phyloP scores from a whole-genome alignment of 2,797 vertebrate genomes.

The Gobionotothen gibberifrons region DNA sequence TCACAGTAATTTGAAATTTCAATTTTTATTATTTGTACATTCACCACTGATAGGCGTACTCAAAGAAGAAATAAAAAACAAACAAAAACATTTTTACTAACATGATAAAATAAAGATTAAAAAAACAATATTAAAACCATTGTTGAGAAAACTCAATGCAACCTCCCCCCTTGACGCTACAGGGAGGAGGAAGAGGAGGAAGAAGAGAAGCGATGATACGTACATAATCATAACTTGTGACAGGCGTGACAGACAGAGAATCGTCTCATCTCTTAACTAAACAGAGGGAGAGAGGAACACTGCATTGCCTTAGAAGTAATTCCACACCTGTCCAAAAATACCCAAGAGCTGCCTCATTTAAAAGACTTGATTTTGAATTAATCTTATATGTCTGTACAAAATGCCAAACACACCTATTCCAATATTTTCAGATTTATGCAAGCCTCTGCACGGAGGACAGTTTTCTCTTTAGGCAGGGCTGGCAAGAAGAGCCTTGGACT shows the following conservation, averaged over 20 bases:
- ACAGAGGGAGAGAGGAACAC: constrained; percentile 66
- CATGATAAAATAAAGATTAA: constrained; percentile 83
- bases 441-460: constrained; percentile 41
- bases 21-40: constrained; percentile 90
- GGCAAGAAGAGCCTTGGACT: constrained; percentile 58
- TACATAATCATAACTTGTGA: constrained; percentile 61
- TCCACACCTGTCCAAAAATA: constrained; percentile 73
- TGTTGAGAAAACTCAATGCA: constrained; percentile 76
- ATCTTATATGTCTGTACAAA: constrained; percentile 78
- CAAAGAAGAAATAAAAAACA: constrained; percentile 75
- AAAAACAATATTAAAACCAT: constrained; percentile 82
- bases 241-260: constrained; percentile 51
- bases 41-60: constrained; percentile 88
- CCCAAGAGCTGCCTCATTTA: constrained; percentile 78
- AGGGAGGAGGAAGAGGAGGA: constrained; percentile 54
- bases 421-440: constrained; percentile 63
- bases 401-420: constrained; percentile 68
- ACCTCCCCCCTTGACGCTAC: constrained; percentile 62
- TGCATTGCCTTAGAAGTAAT: constrained; percentile 73
- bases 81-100: constrained; percentile 78
- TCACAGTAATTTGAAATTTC: constrained; percentile 72
- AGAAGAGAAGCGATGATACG: constrained; percentile 56
- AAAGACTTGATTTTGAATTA: constrained; percentile 68
- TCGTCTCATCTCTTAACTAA: constrained; percentile 51
- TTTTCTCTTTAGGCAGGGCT: constrained; percentile 65